A percentile compares a stretch with the other conserved stretches of the same genome.
Conservation (phyloP, 2,113 vertebrate genomes). For the Sander lucioperca region DNA sequence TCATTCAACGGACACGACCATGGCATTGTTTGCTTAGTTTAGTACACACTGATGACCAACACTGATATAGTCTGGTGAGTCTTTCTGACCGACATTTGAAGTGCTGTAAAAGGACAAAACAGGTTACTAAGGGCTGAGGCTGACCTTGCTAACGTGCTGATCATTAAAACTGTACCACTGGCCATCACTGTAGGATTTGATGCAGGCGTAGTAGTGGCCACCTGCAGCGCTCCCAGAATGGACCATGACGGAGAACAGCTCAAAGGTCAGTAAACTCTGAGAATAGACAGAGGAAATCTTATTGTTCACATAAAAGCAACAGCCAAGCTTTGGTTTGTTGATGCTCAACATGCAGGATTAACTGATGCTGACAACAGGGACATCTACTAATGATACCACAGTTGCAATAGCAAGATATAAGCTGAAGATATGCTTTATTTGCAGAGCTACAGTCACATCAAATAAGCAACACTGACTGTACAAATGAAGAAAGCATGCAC, state of each 20-base stretch:
- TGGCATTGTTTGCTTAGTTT: constrained; percentile 1
- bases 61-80: neutral
- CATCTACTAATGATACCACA: neutral
- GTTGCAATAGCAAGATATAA: neutral
- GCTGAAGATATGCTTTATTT: neutral
- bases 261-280: constrained; percentile 93
- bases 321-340: neutral
- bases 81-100: neutral
- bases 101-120: neutral
- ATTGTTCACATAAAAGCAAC: constrained; percentile 10
- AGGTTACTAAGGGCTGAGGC: neutral
- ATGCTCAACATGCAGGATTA: neutral
- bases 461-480: neutral
- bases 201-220: constrained; percentile 98
- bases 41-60: neutral
- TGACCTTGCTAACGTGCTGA: constrained; percentile 99
- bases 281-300: constrained; percentile 24
- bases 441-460: neutral
- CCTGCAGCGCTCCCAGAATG: constrained; percentile 98
- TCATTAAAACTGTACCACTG: constrained; percentile 99
- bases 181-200: constrained; percentile 96
- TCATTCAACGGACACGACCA: neutral
- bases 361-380: neutral
- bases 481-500: neutral
- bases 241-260: constrained; percentile 99